Evolutionary conservation across 2,113 vertebrate genomes (phyloP).

Genomic region (Tupaia chinensis): DNA sequence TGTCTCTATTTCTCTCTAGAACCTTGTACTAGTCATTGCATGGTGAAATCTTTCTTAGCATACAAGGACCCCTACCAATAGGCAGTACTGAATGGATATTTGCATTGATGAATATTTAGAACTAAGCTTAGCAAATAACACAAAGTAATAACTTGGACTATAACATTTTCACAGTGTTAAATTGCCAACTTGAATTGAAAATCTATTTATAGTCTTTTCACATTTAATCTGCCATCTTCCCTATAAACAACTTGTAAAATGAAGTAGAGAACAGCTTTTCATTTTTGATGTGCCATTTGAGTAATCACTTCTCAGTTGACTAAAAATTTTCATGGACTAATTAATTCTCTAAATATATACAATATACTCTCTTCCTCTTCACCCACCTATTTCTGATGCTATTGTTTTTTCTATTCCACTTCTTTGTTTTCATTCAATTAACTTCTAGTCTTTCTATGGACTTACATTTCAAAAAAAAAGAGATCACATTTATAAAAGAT

Average conservation of each 20-base stretch:
- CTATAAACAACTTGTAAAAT: slow-evolving; percentile 48
- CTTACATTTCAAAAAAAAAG: neutral
- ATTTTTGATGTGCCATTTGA: slow-evolving; percentile 52
- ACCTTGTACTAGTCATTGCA: neutral
- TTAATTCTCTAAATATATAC: neutral
- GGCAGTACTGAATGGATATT: neutral
- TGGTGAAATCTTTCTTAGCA: neutral
- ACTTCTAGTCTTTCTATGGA: neutral
- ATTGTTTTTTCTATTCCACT: neutral
- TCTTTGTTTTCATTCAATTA: neutral
- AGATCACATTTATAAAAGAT: neutral
- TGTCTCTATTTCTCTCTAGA: neutral
- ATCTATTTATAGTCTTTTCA: slow-evolving; percentile 49
- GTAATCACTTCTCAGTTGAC: neutral
- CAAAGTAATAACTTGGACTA: neutral
- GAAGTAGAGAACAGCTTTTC: slow-evolving; percentile 46
- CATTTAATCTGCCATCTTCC: slow-evolving; percentile 58
- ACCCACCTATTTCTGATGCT: neutral
- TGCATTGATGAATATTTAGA: neutral
- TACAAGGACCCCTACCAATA: neutral
- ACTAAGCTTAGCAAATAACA: neutral
- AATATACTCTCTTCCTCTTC: slow-evolving; percentile 3
- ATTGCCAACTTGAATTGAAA: slow-evolving; percentile 25
- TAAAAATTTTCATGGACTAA: slow-evolving; percentile 8
- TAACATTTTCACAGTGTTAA: neutral